phyloP scores from a whole-genome alignment of 1,140 invertebrate genomes.

The Oppia nitens region DNA sequence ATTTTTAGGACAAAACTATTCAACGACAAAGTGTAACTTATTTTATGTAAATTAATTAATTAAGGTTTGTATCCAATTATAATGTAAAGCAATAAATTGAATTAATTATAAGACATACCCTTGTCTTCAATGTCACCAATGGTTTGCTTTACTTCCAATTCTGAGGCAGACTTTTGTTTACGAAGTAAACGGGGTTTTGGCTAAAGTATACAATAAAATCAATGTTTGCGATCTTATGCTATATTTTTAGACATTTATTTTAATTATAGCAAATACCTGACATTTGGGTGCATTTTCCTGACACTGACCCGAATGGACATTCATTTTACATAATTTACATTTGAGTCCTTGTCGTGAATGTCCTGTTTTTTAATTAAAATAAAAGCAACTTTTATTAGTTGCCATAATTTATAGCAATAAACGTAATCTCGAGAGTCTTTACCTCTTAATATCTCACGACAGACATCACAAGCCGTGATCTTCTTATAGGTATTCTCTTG shows the following conservation, averaged over 20 bases:
- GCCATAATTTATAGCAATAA: background rate
- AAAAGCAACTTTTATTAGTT: background rate
- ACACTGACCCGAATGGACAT: conserved; percentile 69
- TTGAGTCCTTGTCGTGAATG: conserved; percentile 79
- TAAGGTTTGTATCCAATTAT: too few species aligned
- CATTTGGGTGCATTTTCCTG: conserved; percentile 54
- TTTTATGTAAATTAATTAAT: too few species aligned
- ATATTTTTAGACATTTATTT: background rate
- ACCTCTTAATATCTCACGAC: conserved; percentile 76
- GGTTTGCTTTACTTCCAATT: conserved; percentile 30
- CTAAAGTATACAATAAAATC: conserved; percentile 29
- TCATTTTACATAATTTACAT: conserved; percentile 74
- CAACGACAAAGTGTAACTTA: too few species aligned
- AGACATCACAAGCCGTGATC: conserved; percentile 82
- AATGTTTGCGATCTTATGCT: background rate
- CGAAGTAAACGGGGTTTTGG: conserved; percentile 61
- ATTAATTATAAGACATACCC: too few species aligned
- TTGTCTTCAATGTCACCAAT: conserved; percentile 27
- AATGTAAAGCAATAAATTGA: too few species aligned
- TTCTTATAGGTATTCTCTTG: conserved; percentile 89
- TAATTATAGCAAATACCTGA: conserved; percentile 22
- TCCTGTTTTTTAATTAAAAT: conserved; percentile 34
- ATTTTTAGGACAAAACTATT: too few species aligned
- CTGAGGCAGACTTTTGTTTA: conserved; percentile 61
- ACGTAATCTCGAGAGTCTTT: conserved; percentile 15